phyloP scores from a whole-genome alignment of 2,113 vertebrate species.

The Neogobius melanostomus region DNA sequence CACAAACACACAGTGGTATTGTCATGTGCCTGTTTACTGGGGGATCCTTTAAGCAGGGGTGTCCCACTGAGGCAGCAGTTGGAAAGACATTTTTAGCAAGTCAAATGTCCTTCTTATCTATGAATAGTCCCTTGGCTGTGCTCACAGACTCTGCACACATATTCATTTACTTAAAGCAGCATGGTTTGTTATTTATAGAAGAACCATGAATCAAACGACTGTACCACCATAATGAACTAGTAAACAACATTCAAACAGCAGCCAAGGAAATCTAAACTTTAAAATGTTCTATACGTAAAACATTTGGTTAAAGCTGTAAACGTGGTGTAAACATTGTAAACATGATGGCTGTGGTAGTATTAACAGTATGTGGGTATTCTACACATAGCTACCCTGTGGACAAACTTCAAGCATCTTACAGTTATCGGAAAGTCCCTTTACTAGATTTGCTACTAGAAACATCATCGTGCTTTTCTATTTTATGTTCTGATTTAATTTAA shows the following conservation, averaged over 20 bases:
- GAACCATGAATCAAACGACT: not conserved
- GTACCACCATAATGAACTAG: not conserved
- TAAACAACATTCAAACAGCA: not conserved
- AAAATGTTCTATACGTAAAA: too few species aligned
- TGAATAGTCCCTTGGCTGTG: conserved; percentile 60
- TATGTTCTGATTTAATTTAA: too few species aligned
- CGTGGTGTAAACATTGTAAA: too few species aligned
- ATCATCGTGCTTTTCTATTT: not conserved
- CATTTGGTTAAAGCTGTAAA: too few species aligned
- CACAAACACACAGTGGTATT: conserved; percentile 58
- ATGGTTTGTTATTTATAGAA: not conserved
- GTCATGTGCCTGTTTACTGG: conserved; percentile 66
- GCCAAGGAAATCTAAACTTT: too few species aligned
- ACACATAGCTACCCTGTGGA: too few species aligned
- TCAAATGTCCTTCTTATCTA: conserved; percentile 58
- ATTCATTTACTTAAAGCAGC: conserved; percentile 3
- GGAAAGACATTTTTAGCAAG: conserved; percentile 66
- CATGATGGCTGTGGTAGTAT: too few species aligned
- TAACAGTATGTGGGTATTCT: too few species aligned
- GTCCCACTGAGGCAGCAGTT: conserved; percentile 47
- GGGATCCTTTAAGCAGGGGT: conserved; percentile 65
- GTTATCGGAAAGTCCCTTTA: not conserved
- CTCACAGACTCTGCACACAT: conserved; percentile 4
- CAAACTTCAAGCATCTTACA: too few species aligned
- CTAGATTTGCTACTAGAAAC: not conserved